These are phyloP conservation scores for Drosophila fuyamai DNA, from an alignment of 1,140 invertebrate genomes.

Conservation along the genomic window DNA sequence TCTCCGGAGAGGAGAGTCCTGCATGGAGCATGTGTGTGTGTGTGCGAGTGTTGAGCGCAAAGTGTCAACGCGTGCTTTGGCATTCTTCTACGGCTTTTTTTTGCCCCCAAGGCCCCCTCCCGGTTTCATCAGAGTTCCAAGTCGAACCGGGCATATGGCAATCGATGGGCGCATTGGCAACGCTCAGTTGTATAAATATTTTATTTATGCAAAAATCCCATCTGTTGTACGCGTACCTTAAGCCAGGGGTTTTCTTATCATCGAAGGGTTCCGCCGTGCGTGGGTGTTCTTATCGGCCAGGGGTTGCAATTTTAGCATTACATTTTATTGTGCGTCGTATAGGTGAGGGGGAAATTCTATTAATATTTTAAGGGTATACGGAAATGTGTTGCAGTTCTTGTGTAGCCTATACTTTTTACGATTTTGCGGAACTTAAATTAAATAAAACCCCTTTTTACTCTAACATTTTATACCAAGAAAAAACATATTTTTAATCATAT, in stretches of 20 bases:
- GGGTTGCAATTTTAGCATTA: constrained; percentile 40
- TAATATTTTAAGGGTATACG: constrained; percentile 41
- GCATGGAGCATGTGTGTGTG: constrained; percentile 9
- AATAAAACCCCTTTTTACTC: neutral
- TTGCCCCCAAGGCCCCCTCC: constrained; percentile 8
- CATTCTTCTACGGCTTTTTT: constrained; percentile 58
- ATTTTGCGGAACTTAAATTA: neutral
- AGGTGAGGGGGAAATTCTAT: constrained; percentile 35
- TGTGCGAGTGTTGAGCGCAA: constrained; percentile 77
- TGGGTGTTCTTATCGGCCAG: constrained; percentile 16
- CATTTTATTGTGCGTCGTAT: constrained; percentile 29
- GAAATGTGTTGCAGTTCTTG: constrained; percentile 8
- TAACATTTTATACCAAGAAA: no score
- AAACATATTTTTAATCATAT: no score
- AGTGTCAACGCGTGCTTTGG: constrained; percentile 82
- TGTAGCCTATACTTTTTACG: neutral
- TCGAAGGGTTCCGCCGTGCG: constrained; percentile 33
- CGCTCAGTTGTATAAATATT: constrained; percentile 50
- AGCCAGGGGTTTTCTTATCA: constrained; percentile 15
- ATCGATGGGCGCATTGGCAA: constrained; percentile 45
- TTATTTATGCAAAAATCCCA: constrained; percentile 50
- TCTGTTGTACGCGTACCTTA: constrained; percentile 42
- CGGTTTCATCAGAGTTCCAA: constrained; percentile 12
- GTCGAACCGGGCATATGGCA: constrained; percentile 44
- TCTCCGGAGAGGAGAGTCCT: constrained; percentile 69